Conservation (phyloP, 2,797 vertebrate species). For the Clarias laeviceps region DNA sequence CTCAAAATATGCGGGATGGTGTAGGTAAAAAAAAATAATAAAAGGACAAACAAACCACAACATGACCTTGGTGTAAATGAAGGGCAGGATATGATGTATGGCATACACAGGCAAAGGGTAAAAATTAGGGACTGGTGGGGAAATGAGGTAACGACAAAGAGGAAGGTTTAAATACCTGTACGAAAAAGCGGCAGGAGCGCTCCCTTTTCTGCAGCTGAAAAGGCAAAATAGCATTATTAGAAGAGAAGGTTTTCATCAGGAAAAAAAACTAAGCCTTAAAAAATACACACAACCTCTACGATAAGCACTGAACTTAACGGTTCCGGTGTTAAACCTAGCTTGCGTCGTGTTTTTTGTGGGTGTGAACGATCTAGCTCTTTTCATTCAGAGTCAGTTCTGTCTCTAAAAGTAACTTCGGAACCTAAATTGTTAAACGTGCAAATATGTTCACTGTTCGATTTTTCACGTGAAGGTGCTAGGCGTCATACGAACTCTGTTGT, state of each 20-base stretch:
- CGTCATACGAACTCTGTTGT: neutral
- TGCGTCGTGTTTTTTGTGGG: neutral
- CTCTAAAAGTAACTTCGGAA: neutral
- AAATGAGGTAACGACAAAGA: constrained; percentile 43
- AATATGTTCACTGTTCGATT: neutral
- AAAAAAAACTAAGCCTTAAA: constrained; percentile 53
- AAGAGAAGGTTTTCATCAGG: constrained; percentile 64
- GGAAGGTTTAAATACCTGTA: constrained; percentile 89
- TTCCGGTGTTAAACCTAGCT: neutral
- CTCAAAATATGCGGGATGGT: constrained; percentile 21
- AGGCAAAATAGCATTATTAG: constrained; percentile 64
- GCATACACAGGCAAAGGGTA: neutral
- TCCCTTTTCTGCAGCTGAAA: constrained; percentile 99
- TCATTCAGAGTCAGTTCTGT: no score
- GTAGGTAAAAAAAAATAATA: neutral
- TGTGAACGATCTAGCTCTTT: neutral
- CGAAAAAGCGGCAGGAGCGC: constrained; percentile 97
- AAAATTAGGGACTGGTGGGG: neutral
- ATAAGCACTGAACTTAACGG: neutral
- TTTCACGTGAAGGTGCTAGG: neutral
- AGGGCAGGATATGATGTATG: constrained; percentile 10
- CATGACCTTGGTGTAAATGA: constrained; percentile 24
- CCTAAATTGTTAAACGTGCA: no score
- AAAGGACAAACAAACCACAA: constrained; percentile 9
- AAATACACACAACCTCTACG: constrained; percentile 26